phyloP scores from a whole-genome alignment of 1,140 invertebrate genomes.

The Oryzaephilus surinamensis region DNA sequence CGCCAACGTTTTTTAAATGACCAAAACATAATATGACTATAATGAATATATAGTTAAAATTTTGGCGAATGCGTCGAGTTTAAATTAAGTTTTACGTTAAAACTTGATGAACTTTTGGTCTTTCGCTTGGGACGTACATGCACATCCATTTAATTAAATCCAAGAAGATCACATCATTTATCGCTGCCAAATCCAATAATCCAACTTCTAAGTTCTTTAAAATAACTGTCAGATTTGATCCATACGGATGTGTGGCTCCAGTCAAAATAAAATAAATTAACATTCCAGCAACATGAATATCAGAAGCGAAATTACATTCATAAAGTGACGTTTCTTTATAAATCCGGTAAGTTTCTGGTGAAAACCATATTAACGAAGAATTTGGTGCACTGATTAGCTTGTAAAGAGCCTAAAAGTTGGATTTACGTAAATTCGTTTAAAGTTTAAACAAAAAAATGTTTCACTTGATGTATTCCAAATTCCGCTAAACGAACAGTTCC shows the following conservation, averaged over 20 bases:
- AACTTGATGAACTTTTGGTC: constrained; percentile 30
- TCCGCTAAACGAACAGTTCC: constrained; percentile 33
- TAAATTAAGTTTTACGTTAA: constrained; percentile 23
- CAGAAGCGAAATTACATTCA: constrained; percentile 26
- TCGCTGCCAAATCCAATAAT: constrained; percentile 11
- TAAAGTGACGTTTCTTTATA: constrained; percentile 23
- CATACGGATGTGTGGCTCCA: constrained; percentile 33
- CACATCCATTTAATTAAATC: constrained; percentile 35
- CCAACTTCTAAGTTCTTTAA: constrained; percentile 28
- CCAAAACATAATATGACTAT: constrained; percentile 35
- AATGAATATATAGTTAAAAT: constrained; percentile 13
- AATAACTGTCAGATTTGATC: constrained; percentile 25
- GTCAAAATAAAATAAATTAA: constrained; percentile 32
- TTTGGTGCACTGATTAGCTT: constrained; percentile 26
- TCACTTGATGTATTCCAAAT: constrained; percentile 35
- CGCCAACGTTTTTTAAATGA: constrained; percentile 30
- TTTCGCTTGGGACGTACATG: constrained; percentile 23
- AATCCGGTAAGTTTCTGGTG: constrained; percentile 27
- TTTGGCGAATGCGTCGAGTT: background rate
- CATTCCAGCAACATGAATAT: constrained; percentile 36
- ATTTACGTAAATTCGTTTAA: background rate
- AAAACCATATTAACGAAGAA: constrained; percentile 33
- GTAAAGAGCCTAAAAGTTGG: constrained; percentile 24
- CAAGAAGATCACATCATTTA: constrained; percentile 13
- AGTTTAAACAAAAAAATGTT: no score